phyloP scores from a whole-genome alignment of 1,140 invertebrate species.

The Muscidifurax raptorellus region DNA sequence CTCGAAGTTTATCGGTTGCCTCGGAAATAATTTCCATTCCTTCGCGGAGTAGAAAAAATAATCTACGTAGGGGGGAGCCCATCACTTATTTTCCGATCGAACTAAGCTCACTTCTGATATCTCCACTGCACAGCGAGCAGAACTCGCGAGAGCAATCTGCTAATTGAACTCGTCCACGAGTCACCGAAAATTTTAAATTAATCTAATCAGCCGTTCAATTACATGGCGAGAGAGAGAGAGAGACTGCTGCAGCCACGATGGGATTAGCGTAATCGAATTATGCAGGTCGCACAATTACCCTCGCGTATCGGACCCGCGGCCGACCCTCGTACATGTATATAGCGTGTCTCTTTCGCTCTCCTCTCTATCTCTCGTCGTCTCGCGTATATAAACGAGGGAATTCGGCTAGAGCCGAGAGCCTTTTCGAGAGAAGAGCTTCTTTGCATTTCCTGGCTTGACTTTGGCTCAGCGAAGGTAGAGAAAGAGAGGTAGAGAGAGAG shows the following conservation, averaged over 20 bases:
- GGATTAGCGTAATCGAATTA: conserved; percentile 72
- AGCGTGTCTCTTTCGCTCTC: background rate
- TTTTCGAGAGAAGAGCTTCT: background rate
- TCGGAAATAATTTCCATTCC: background rate
- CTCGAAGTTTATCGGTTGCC: too few relatives aligned
- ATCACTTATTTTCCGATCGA: background rate
- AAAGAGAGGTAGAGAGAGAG: background rate
- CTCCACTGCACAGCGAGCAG: background rate
- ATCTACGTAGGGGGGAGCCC: background rate
- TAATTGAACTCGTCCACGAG: conserved; percentile 66
- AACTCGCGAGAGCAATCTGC: conserved; percentile 59
- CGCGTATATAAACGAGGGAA: conserved; percentile 8
- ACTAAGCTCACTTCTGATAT: background rate
- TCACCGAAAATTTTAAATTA: conserved; percentile 71
- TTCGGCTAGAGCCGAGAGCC: background rate
- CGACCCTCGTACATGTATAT: background rate
- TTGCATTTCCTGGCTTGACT: background rate
- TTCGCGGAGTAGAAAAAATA: background rate
- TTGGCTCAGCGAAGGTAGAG: background rate
- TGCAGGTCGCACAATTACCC: conserved; percentile 66
- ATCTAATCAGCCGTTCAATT: conserved; percentile 71
- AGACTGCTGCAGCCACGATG: conserved; percentile 52
- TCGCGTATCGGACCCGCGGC: background rate
- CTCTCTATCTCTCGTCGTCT: conserved; percentile 24
- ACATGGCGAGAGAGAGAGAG: conserved; percentile 32